Percentiles rank a stretch among this genome's conserved stretches.
Evolutionary conservation across 2,888 invertebrate genomes (phyloP).

Genomic region (Xestia xanthographa): DNA sequence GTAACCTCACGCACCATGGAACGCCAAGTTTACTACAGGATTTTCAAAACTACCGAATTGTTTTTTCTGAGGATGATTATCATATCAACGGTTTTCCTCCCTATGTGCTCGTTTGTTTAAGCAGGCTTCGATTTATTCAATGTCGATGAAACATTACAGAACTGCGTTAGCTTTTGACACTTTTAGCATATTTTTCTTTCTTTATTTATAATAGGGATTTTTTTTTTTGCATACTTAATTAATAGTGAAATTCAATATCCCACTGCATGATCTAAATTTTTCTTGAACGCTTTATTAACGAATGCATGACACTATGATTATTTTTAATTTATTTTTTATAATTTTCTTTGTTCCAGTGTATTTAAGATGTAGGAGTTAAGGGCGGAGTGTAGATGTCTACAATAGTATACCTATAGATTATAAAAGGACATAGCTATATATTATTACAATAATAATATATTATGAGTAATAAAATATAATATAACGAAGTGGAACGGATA

Average conservation of each 20-base stretch:
- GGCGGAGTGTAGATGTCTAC: constrained; percentile 89
- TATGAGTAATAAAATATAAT: constrained; percentile 83
- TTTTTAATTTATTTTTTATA: constrained; percentile 79
- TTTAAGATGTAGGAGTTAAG: constrained; percentile 89
- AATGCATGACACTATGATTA: constrained; percentile 70
- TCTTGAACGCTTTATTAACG: constrained; percentile 1
- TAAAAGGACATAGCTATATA: constrained; percentile 90
- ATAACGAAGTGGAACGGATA: constrained; percentile 85
- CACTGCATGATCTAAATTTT: constrained; percentile 14
- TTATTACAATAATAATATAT: constrained; percentile 91
- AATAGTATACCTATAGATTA: constrained; percentile 89
- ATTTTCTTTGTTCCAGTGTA: constrained; percentile 89
- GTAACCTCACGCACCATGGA: neutral
- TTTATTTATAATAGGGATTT: neutral
- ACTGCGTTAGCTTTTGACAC: neutral
- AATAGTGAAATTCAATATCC: too few relatives aligned
- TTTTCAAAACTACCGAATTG: neutral
- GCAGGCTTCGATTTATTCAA: neutral
- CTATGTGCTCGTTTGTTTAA: neutral
- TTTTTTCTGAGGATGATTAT: neutral
- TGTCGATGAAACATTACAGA: neutral
- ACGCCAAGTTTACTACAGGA: neutral
- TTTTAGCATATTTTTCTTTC: neutral
- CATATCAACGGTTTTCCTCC: neutral
- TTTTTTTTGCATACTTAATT: neutral